A percentile compares a stretch with the other conserved stretches of the same genome.
Conservation (phyloP, 2,888 invertebrate species). For the Julus scandinavius region DNA sequence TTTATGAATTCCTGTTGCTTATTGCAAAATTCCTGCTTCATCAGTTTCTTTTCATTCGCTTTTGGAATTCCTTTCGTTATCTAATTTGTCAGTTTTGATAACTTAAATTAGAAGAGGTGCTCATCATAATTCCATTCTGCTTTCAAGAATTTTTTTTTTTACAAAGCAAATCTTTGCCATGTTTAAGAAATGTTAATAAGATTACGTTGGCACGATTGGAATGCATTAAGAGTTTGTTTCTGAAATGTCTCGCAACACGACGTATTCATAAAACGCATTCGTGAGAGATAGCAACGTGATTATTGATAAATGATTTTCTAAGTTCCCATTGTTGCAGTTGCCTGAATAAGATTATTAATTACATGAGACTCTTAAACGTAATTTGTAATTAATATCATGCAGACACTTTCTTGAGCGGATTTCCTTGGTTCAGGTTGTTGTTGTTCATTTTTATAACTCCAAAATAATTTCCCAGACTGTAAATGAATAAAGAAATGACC, state of each 20-base stretch:
- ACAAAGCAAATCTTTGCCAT: not conserved
- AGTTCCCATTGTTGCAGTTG: not conserved
- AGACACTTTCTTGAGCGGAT: not conserved
- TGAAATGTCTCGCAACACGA: not conserved
- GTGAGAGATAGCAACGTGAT: not conserved
- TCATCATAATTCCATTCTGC: not conserved
- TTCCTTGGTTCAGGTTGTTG: not conserved
- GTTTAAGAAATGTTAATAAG: not conserved
- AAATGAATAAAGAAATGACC: too few species aligned
- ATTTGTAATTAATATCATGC: not conserved
- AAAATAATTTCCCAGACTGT: too few species aligned
- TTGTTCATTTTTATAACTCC: not conserved
- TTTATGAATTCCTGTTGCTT: not conserved
- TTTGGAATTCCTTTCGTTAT: not conserved
- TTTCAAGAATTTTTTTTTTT: not conserved
- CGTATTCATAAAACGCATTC: too few species aligned
- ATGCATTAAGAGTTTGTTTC: not conserved
- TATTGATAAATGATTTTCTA: not conserved
- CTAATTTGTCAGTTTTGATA: slow-evolving; percentile 27
- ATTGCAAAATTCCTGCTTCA: not conserved
- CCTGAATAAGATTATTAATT: not conserved
- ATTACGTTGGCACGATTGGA: not conserved
- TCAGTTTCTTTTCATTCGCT: not conserved
- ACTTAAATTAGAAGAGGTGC: not conserved
- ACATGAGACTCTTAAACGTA: not conserved